These are phyloP conservation scores for Phortica variegata DNA, from an alignment of 1,140 invertebrate genomes.

Conservation along the genomic window DNA sequence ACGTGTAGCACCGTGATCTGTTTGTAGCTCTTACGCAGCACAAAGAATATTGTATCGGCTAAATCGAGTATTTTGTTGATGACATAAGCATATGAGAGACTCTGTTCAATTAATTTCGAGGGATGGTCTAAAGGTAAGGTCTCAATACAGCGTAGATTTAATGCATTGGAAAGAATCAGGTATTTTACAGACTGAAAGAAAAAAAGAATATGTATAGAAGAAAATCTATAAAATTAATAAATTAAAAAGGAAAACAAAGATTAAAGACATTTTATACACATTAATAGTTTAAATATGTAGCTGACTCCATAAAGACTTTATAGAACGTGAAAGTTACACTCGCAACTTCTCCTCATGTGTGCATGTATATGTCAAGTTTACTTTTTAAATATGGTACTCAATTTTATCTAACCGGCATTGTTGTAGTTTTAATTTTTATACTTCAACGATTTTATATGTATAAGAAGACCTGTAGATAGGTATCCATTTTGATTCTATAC, in stretches of 20 bases:
- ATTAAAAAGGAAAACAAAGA: not conserved
- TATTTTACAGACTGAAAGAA: not conserved
- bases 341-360: no score
- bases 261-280: not conserved
- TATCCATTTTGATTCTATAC: not conserved
- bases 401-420: no score
- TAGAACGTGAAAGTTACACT: no score
- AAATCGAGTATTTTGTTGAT: conserved; percentile 60
- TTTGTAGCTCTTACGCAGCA: conserved; percentile 73
- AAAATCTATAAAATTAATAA: not conserved
- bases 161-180: not conserved
- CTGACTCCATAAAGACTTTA: no score
- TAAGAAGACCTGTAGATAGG: no score
- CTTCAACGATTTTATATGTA: no score
- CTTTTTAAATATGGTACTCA: no score
- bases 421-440: no score
- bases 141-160: not conserved
- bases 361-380: no score
- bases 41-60: conserved; percentile 68
- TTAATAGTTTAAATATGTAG: no score
- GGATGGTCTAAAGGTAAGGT: not conserved
- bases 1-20: conserved; percentile 79
- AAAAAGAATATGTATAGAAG: not conserved
- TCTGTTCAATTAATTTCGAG: not conserved
- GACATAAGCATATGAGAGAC: conserved; percentile 45